These are phyloP conservation scores for Zalophus californianus DNA, from an alignment of 2,797 vertebrate species.

Conservation along the genomic window DNA sequence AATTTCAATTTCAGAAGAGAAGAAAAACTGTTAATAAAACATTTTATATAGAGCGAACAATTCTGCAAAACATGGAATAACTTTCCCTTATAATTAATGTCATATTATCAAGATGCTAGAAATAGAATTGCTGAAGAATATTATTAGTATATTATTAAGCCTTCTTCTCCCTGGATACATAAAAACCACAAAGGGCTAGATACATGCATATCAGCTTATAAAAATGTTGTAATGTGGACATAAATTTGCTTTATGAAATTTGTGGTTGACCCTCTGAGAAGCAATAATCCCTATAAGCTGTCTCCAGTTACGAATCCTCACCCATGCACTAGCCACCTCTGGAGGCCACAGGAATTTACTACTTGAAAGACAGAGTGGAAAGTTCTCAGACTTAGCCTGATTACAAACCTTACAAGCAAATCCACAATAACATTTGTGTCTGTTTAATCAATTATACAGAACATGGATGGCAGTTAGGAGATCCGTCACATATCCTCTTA, in stretches of 20 bases:
- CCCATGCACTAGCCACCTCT: not conserved
- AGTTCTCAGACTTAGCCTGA: not conserved
- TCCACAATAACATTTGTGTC: not conserved
- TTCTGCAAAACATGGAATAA: constrained; percentile 52
- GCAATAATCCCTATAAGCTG: not conserved
- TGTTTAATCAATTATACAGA: constrained; percentile 34
- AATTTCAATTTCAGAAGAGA: constrained; percentile 51
- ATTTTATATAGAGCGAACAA: constrained; percentile 43
- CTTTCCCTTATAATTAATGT: constrained; percentile 67
- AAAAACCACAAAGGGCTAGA: constrained; percentile 58
- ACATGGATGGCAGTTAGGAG: not conserved
- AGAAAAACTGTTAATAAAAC: constrained; percentile 56
- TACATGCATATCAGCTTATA: constrained; percentile 40
- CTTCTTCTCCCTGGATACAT: constrained; percentile 29
- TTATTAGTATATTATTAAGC: constrained; percentile 67
- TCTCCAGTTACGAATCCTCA: not conserved
- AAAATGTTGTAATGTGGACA: constrained; percentile 44
- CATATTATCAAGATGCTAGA: constrained; percentile 66
- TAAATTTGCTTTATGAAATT: constrained; percentile 73
- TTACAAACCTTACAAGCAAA: not conserved
- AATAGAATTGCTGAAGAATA: constrained; percentile 75
- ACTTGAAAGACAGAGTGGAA: not conserved
- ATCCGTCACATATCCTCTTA: not conserved
- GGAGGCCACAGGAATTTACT: not conserved
- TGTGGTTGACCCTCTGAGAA: constrained; percentile 27